Conservation (phyloP, 2,113 vertebrate genomes). For the Mobula birostris region DNA sequence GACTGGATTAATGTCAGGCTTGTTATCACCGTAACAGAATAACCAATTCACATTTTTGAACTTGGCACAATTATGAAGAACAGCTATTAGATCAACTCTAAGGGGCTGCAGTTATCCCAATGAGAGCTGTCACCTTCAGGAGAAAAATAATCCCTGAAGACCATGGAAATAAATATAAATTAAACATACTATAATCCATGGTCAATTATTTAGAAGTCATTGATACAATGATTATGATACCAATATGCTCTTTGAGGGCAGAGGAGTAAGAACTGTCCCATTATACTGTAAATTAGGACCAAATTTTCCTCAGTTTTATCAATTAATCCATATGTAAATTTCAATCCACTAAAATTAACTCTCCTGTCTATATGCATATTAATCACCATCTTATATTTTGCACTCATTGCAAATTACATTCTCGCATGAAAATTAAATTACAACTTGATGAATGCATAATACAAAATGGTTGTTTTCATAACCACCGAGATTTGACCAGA, state of each 20-base stretch:
- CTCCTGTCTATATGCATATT: not conserved
- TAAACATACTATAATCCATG: not conserved
- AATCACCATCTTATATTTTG: slow-evolving; percentile 11
- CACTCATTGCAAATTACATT: not conserved
- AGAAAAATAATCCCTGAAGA: not conserved
- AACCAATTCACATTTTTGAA: not conserved
- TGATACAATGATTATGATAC: not conserved
- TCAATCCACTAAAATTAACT: not conserved
- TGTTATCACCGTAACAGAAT: not conserved
- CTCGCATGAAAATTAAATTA: slow-evolving; percentile 12
- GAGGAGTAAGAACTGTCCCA: not conserved
- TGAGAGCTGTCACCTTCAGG: not conserved
- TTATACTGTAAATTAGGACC: not conserved
- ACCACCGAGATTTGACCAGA: not conserved
- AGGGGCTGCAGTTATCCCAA: not conserved
- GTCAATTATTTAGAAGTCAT: slow-evolving; percentile 1
- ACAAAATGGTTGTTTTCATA: not conserved
- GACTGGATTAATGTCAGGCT: not conserved
- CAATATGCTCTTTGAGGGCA: not conserved
- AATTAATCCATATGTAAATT: slow-evolving; percentile 22
- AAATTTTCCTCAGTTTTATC: not conserved
- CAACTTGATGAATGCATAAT: not conserved
- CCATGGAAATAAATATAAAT: not conserved
- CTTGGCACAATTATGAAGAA: not conserved
- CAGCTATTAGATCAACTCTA: not conserved